These are phyloP conservation scores for Equus przewalskii DNA, from an alignment of 2,113 vertebrate species.

Conservation along the genomic window DNA sequence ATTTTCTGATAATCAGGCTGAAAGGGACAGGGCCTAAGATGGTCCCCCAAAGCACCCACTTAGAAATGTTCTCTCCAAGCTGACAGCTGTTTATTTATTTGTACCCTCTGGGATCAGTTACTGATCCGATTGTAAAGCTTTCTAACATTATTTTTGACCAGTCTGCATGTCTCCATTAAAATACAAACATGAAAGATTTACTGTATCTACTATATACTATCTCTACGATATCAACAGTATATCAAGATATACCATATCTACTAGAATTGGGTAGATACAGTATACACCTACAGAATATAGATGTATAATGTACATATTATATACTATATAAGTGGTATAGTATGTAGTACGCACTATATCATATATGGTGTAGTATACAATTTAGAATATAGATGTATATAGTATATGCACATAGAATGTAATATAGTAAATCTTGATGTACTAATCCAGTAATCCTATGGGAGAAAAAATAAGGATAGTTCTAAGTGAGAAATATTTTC, in stretches of 20 bases:
- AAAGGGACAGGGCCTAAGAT: not conserved
- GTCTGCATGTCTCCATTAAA: not conserved
- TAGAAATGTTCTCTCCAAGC: not conserved
- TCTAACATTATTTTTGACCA: not conserved
- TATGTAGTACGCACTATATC: not conserved
- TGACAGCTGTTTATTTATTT: not conserved
- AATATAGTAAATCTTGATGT: not conserved
- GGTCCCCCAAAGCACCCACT: not conserved
- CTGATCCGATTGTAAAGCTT: not conserved
- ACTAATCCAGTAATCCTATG: not conserved
- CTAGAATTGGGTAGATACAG: not conserved
- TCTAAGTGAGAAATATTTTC: not conserved
- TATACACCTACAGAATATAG: not conserved
- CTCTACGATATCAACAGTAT: not conserved
- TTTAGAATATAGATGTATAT: not conserved
- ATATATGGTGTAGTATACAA: not conserved
- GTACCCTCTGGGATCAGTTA: not conserved
- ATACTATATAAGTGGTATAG: not conserved
- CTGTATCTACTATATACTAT: not conserved
- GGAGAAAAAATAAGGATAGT: not conserved
- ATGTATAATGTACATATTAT: not conserved
- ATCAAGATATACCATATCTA: not conserved
- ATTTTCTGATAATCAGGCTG: not conserved
- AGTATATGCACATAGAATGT: not conserved
- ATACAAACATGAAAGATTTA: not conserved